Conservation (phyloP, 2,888 invertebrate genomes). For the Troilus luridus region DNA sequence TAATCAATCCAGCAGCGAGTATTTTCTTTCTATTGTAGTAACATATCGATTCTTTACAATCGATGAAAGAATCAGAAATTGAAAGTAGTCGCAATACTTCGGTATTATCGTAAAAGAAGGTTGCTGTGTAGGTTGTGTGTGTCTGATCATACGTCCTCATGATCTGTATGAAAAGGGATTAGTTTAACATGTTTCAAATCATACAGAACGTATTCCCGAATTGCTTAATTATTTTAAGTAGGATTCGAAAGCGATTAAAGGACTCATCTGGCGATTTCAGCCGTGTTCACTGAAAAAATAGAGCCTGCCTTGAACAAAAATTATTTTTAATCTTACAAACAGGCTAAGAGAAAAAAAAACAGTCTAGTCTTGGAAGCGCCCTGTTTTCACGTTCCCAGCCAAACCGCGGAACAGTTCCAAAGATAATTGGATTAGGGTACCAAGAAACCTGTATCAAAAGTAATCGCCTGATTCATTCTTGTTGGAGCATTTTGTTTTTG, state of each 20-base stretch:
- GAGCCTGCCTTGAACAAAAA: not conserved
- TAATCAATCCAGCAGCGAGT: too few species aligned
- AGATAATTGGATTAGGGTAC: conserved; percentile 40
- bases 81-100: too few species aligned
- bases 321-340: not conserved
- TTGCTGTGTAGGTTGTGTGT: too few species aligned
- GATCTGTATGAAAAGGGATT: not conserved
- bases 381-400: conserved; percentile 4
- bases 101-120: too few species aligned
- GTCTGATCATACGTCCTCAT: not conserved
- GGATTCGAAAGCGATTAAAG: not conserved
- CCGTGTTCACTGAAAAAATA: not conserved
- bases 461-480: conserved; percentile 39
- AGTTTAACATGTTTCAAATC: not conserved
- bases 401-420: conserved; percentile 8
- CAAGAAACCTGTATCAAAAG: conserved; percentile 35
- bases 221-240: not conserved
- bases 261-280: not conserved
- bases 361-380: not conserved
- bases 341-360: not conserved
- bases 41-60: too few species aligned
- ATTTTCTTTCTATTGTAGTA: too few species aligned
- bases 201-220: not conserved
- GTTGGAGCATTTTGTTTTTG: conserved; percentile 20
- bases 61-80: too few species aligned